Evolutionary conservation across 1,140 invertebrate species (phyloP), one percentile per base, ranked within the genome.

Genomic region (Penaeus indicus): DNA sequence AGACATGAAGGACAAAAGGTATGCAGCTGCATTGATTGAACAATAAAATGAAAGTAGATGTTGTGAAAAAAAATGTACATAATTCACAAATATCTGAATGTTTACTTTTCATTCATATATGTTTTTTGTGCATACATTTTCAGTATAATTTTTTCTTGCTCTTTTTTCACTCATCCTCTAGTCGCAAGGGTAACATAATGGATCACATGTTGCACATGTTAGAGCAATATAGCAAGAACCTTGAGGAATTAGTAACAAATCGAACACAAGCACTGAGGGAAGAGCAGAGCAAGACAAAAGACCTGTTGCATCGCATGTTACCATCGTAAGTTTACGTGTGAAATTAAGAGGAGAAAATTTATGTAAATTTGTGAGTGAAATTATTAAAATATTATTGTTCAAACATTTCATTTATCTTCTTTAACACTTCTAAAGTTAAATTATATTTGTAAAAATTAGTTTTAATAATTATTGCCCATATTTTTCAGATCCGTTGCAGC

Each of bases 161-260:
- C 85, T 90, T 67, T 84, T 91, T 92, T 93, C 67, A 25, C 22
- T 47, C 78, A 8, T 54, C 62, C 62, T 72, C 47, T 78, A 79
- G 75, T 91, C 96, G 95, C 92, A 96, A 96, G 92, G 95, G 95
- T 91, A 98, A 98, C 92, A 97, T 98, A 90, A 97, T 98, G 96
- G 97, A 98, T 92, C 96, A 97, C 94, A 97, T 98, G 96, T 97
- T 98, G 96, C 96, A 97, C 90, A 97, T 98, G 96, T 97, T 98
- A 97, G 97, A 97, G 92, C 97, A 97, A 91, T 98, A 98, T 93
- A 96, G 97, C 22, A 97, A 97, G 92, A 97, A 98, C 94, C 95
- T 98, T 93, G 97, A 98, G 93, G 97, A 97, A 93, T 94, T 98
- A 93, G 97, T 98, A 91, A 96, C 94, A 91, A 96, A 98, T 93